A percentile compares a stretch with the other conserved stretches of the same genome.
Conservation (phyloP, 2,888 invertebrate species). For the Epicampocera succincta region DNA sequence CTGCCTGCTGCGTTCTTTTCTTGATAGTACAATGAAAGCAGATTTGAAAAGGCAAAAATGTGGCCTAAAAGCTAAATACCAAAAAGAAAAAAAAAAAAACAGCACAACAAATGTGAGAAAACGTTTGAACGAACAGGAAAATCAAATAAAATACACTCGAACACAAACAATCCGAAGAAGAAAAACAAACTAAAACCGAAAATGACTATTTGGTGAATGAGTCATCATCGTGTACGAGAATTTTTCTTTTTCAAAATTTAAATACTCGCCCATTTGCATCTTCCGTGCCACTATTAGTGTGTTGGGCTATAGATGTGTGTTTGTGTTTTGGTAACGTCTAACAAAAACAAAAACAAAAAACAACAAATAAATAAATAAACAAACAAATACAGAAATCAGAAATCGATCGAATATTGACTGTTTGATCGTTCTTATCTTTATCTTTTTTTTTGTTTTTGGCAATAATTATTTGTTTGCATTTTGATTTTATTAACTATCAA, state of each 20-base stretch:
- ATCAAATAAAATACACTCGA: too few species aligned
- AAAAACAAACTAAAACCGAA: constrained; percentile 58
- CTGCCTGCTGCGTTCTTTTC: neutral
- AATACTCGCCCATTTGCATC: neutral
- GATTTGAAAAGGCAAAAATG: neutral
- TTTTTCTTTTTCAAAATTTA: constrained; percentile 42
- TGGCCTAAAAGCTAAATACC: constrained; percentile 36
- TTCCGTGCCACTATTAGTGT: constrained; percentile 2
- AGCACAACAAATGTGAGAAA: constrained; percentile 1
- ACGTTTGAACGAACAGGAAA: neutral
- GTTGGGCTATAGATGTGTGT: neutral
- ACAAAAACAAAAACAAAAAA: neutral
- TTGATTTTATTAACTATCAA: neutral
- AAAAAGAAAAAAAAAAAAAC: constrained; percentile 24
- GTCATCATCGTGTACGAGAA: constrained; percentile 55
- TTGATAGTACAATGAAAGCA: neutral
- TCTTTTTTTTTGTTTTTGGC: constrained; percentile 18
- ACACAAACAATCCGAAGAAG: constrained; percentile 7
- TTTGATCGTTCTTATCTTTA: constrained; percentile 12
- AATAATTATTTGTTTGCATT: neutral
- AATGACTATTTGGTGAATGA: constrained; percentile 52
- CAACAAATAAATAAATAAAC: too few species aligned
- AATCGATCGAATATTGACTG: neutral
- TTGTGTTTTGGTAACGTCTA: neutral
- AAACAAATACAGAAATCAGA: neutral